Conservation (phyloP, 37 sponge, comb jelly and placozoan genomes). For the Chondrosia reniformis region DNA sequence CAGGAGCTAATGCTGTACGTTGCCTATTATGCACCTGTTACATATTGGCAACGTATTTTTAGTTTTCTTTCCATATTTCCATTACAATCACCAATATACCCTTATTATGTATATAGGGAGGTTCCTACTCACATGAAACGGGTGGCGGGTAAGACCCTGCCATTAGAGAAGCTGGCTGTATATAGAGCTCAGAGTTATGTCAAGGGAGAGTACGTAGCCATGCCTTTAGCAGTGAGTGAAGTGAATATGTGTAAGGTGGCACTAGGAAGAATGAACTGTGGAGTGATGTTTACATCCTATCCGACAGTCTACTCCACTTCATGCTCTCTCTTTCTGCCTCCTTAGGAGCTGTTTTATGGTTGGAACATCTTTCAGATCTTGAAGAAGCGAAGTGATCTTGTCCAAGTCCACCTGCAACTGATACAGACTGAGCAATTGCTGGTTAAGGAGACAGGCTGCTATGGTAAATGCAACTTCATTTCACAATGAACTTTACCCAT, state of each 20-base stretch:
- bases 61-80: too few species aligned
- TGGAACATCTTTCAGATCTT: slow-evolving; percentile 68
- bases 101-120: slow-evolving; percentile 18
- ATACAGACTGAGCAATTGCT: slow-evolving; percentile 31
- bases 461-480: too few species aligned
- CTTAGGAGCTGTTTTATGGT: slow-evolving; percentile 74
- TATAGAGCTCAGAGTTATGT: slow-evolving; percentile 36
- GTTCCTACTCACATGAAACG: slow-evolving; percentile 65
- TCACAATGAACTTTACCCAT: too few species aligned
- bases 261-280: too few species aligned
- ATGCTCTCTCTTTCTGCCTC: not conserved
- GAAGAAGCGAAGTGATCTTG: slow-evolving; percentile 22
- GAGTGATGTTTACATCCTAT: too few species aligned
- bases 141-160: slow-evolving; percentile 73
- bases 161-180: slow-evolving; percentile 69
- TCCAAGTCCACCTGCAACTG: slow-evolving; percentile 10
- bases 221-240: not conserved
- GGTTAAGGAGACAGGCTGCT: too few species aligned
- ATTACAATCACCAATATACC: too few species aligned
- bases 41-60: not conserved
- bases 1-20: not conserved
- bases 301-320: not conserved
- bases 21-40: not conserved
- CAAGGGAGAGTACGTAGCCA: not conserved
- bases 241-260: too few species aligned